Evolutionary conservation across 2,888 invertebrate species (phyloP).

Genomic region (Noctua pronuba): DNA sequence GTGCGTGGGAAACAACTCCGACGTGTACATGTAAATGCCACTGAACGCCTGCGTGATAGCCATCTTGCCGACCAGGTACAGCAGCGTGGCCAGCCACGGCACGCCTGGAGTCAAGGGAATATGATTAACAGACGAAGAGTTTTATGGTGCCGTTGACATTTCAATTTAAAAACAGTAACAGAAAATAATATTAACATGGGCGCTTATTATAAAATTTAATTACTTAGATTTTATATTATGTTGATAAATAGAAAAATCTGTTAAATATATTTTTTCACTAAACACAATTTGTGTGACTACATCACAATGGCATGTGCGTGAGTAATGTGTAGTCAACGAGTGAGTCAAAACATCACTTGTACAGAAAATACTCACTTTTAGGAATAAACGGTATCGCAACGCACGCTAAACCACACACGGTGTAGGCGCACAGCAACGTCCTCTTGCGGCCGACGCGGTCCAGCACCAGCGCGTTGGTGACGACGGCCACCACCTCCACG

Average conservation of each 20-base stretch:
- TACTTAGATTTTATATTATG: not conserved
- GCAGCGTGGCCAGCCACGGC: constrained; percentile 81
- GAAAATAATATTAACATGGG: not conserved
- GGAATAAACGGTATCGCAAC: constrained; percentile 89
- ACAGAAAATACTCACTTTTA: constrained; percentile 75
- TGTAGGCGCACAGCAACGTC: constrained; percentile 91
- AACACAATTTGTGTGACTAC: not conserved
- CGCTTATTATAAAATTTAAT: not conserved
- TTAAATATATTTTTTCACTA: not conserved
- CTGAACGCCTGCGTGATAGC: constrained; percentile 93
- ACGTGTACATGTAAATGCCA: constrained; percentile 93
- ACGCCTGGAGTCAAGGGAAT: constrained; percentile 70
- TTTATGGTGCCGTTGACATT: not conserved
- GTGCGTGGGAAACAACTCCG: constrained; percentile 94
- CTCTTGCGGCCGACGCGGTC: constrained; percentile 92
- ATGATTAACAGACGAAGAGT: not conserved
- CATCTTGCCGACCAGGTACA: constrained; percentile 92
- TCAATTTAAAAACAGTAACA: not conserved
- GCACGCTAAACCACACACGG: constrained; percentile 89
- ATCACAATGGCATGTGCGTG: not conserved
- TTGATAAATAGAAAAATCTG: not conserved
- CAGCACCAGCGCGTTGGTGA: constrained; percentile 91
- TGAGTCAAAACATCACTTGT: not conserved
- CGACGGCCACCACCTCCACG: constrained; percentile 93
- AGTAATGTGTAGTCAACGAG: not conserved